A percentile compares a stretch with the other conserved stretches of the same genome.
Conservation (phyloP, 2,113 vertebrate species). For the Vulpes ferrilata region DNA sequence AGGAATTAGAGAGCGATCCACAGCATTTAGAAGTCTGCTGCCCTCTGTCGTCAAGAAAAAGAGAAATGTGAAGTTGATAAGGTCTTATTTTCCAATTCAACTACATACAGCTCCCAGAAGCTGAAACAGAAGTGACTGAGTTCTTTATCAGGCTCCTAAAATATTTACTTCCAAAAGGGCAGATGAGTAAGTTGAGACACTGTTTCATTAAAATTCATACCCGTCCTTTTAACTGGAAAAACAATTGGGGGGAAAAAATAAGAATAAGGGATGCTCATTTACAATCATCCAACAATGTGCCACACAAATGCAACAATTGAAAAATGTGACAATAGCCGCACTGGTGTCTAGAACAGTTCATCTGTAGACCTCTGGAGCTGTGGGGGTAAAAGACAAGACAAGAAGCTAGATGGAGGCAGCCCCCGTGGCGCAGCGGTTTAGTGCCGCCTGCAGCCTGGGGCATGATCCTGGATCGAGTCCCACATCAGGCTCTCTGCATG, state of each 20-base stretch:
- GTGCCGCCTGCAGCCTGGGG: no score
- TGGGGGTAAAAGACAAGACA: background rate
- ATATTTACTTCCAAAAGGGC: background rate
- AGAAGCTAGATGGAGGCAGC: background rate
- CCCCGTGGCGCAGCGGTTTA: no score
- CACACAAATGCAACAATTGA: background rate
- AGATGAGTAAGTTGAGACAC: background rate
- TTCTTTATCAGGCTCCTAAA: background rate
- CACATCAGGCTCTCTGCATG: no score
- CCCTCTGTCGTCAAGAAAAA: conserved; percentile 30
- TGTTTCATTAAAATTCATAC: background rate
- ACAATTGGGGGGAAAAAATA: background rate
- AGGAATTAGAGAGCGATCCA: background rate
- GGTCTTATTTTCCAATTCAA: background rate
- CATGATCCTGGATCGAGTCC: no score
- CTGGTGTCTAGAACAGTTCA: background rate
- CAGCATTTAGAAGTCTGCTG: conserved; percentile 51
- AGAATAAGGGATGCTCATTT: background rate
- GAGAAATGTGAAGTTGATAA: background rate
- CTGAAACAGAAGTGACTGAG: background rate
- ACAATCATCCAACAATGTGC: background rate
- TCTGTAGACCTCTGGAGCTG: background rate
- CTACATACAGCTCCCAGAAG: background rate
- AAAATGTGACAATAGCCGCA: background rate
- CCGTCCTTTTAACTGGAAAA: conserved; percentile 21